Evolutionary conservation across 2,888 invertebrate genomes (phyloP), one percentile per base, ranked within the genome.

Genomic region (Campoletis raptor): DNA sequence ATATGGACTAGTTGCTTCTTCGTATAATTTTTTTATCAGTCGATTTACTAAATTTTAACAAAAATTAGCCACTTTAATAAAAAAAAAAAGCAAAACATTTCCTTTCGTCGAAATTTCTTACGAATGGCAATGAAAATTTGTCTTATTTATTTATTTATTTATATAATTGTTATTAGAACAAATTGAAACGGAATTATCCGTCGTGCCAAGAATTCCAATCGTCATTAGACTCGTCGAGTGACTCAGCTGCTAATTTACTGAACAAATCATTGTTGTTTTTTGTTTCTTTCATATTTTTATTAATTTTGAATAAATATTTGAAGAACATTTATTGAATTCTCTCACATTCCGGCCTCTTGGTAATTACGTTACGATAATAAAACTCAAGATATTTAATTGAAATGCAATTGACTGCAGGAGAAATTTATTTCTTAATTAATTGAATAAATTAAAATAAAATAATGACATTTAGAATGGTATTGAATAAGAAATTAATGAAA

Each of bases 1-100:
- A 12, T 54, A 15, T 40, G 67, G 61, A 67, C 57, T 57, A 77
- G 70, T 83, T 86, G 74, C 61, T 74, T 30, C 52, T 81, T 86
- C 74, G 52, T 67, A 42, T 67, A 67, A 83, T 73, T 81, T 48
- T 48, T 74, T 76, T 42, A 54, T 37, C 57, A 57, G 42, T 37
- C 64, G 45, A 3, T 24, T n/a, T 21, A 36, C 52, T 48, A 36
- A 36, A 15, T 37, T 12, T 10, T 21, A 61, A 4, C 37, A 9
- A 40, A 40, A 37, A 21, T 67, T 37, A 5, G n/a, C 37, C 40
- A 67, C 2, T 37, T 40, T 0, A 7, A 37, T 12, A 7, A 1
- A 21, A 67, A 40, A 2, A 9, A 40, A 30, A 30, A 30, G n/a
- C 18, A 1, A 66, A n/a, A 37, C 0, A 9, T 40, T 37, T 10